These are phyloP conservation scores for Hesperophylax magnus DNA, from an alignment of 1,140 invertebrate genomes.

Conservation along the genomic window DNA sequence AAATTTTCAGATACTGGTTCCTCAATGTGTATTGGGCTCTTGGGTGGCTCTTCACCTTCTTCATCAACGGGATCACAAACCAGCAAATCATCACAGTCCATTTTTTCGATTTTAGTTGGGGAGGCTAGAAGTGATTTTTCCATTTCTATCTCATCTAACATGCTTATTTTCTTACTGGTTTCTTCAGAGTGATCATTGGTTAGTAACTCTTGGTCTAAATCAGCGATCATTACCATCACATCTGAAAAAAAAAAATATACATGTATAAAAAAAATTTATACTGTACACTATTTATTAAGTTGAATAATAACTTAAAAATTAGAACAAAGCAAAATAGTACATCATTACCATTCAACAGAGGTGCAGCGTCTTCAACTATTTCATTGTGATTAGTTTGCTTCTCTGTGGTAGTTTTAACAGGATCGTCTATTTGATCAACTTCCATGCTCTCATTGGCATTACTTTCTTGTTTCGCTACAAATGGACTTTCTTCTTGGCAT, in stretches of 20 bases:
- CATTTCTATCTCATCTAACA: no score
- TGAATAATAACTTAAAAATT: no score
- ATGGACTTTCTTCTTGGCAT: background rate
- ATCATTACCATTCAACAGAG: background rate
- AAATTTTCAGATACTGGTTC: no score
- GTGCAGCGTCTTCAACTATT: background rate
- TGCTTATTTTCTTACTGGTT: no score
- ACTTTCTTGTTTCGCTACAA: background rate
- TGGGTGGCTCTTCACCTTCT: no score
- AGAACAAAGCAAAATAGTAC: no score
- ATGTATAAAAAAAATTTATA: background rate
- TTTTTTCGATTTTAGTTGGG: no score
- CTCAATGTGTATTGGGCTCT: no score
- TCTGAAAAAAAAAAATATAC: constrained; percentile 34
- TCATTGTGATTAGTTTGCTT: background rate
- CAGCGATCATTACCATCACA: constrained; percentile 42
- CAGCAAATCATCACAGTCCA: no score
- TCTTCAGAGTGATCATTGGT: background rate
- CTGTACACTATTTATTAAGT: no score
- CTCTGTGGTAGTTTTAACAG: background rate
- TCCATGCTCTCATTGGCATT: constrained; percentile 1
- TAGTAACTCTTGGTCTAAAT: constrained; percentile 10
- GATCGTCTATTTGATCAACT: background rate
- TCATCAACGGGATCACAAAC: no score
- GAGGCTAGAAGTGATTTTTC: no score